Evolutionary conservation across 1,140 invertebrate genomes (phyloP), one percentile per base, ranked within the genome.

Genomic region (Orussus abietinus): DNA sequence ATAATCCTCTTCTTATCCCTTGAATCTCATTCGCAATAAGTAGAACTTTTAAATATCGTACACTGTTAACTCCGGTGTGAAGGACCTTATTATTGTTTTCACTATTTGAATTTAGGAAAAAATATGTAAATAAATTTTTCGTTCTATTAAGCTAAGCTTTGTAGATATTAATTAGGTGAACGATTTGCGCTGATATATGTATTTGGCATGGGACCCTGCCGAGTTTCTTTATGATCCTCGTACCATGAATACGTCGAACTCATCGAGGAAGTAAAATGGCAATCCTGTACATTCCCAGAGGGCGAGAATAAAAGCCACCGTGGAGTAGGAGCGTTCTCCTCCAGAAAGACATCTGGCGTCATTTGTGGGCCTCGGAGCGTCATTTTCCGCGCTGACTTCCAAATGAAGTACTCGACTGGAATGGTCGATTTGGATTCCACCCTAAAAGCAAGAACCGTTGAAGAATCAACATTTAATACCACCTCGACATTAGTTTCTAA

Each of bases 221-320:
- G n/a, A n/a, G n/a, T n/a, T n/a, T n/a, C n/a, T n/a, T n/a, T n/a
- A n/a, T n/a, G n/a, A n/a, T n/a, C n/a, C n/a, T n/a, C n/a, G n/a
- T n/a, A 86, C 94, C 88, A 98, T 97, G 65, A 94, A 99, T 0
- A 98, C 94, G 67, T 98, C 96, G 69, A 98, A 98, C 76, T 99
- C 96, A 66, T 98, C 96, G 29, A 98, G 75, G 62, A 96, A 93
- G 63, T 92, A 88, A 68, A 98, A 97, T 0, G 96, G 96, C 42
- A 90, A 80, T 46, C 88, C 82, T 55, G 91, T 86, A 36, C 84
- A 85, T 28, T 91, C 85, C 96, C 96, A 98, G 9, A 99, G 74
- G 3, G 95, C 81, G 55, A 98, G 80, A 42, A 99, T 83, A 59
- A 98, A 93, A 11, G 91, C 89, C 5, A 98, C 86, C 0, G 93